Conservation (phyloP, 2,888 invertebrate genomes). For the Philopedon plagiatum region DNA sequence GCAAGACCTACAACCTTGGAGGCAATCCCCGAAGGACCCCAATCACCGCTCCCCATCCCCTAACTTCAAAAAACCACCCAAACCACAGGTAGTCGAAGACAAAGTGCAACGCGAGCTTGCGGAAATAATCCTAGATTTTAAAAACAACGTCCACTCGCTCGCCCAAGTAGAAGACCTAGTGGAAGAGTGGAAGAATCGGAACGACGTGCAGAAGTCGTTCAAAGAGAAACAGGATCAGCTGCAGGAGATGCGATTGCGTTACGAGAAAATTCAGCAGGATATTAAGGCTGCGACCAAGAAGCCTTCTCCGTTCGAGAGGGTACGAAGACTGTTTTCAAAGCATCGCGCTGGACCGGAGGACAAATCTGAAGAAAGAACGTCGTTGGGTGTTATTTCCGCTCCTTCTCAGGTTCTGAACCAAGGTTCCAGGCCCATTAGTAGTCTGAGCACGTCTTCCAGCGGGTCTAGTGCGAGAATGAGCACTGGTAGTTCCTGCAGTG, state of each 20-base stretch:
- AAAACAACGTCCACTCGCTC: conserved; percentile 89
- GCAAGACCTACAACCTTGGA: neutral
- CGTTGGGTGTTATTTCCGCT: conserved; percentile 50
- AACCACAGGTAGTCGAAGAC: conserved; percentile 64
- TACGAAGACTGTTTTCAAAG: conserved; percentile 64
- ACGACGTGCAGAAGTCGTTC: conserved; percentile 88
- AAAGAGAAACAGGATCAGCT: conserved; percentile 89
- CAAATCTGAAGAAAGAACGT: conserved; percentile 53
- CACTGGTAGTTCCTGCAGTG: conserved; percentile 85
- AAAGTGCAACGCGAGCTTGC: conserved; percentile 84
- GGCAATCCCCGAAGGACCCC: conserved; percentile 2
- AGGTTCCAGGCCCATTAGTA: conserved; percentile 75
- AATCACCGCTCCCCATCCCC: conserved; percentile 19
- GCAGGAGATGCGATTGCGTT: conserved; percentile 81
- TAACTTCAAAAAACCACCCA: conserved; percentile 36
- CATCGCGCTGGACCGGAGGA: conserved; percentile 37
- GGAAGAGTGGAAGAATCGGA: conserved; percentile 88
- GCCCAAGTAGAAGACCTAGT: conserved; percentile 88
- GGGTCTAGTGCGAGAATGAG: conserved; percentile 86
- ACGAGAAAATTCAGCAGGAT: conserved; percentile 85
- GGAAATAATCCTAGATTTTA: conserved; percentile 90
- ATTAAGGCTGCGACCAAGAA: conserved; percentile 83
- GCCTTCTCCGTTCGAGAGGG: conserved; percentile 85
- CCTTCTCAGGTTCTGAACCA: conserved; percentile 54
- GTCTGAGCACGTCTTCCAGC: conserved; percentile 80